Evolutionary conservation across 2,888 invertebrate species (phyloP), one percentile per base, ranked within the genome.

Genomic region (Mimachlamys varia): DNA sequence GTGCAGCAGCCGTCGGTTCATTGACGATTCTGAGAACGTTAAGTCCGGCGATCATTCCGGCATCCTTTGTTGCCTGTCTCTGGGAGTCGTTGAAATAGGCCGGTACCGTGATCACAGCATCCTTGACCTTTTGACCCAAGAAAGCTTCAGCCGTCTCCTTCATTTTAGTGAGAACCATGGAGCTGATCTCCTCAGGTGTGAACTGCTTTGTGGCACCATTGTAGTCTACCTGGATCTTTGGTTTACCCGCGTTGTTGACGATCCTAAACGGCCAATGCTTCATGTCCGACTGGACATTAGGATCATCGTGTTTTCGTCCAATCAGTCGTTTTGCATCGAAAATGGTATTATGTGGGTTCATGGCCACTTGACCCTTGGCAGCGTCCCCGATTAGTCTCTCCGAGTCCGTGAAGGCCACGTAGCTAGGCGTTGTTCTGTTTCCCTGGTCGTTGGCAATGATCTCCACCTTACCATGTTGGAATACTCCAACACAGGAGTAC

Each of bases 161-260:
- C 98, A 99, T 99, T 96, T 98, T 98, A 27, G 98, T 98, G 94
- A 99, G 97, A 89, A 99, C 98, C 98, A 98, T 98, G 88, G 98
- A 98, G 96, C 98, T 98, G 94, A 99, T 98, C 97, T 98, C 98
- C 97, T 98, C 98, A 0, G 98, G 98, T 97, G 98, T 98, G 97
- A 98, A 98, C 27, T 97, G 97, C 97, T 99, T 99, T 92, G 97
- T 97, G 97, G 98, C 98, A 88, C 98, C 98, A 96, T 98, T 98
- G 97, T 93, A 94, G 88, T 95, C 96, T 7, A 95, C 96, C 91
- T 95, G 93, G 12, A 96, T 93, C 89, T 95, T 95, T 12, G 96
- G 96, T 91, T 96, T 96, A 19, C 93, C 93, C 3, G 89, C 91
- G 38, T 90, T 91, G 88, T 93, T 94, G 38, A 94, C 91, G 0